Evolutionary conservation across 2,797 vertebrate genomes (phyloP).

Genomic region (Delichon dasypus): DNA sequence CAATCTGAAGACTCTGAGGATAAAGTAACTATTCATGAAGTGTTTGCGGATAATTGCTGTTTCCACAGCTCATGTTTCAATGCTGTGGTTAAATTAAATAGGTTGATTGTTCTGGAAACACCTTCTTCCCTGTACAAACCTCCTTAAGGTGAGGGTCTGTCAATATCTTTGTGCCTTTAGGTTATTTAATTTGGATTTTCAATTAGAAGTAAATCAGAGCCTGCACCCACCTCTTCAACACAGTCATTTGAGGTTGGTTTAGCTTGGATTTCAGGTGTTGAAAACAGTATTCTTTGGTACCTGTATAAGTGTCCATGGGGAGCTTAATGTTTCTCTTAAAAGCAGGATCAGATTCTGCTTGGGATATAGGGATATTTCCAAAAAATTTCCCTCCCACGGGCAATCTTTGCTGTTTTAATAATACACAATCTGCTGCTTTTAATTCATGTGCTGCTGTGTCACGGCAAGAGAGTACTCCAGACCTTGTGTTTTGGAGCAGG

Average conservation of each 20-base stretch:
- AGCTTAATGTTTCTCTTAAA: not conserved
- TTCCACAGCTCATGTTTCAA: constrained; percentile 20
- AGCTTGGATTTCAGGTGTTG: not conserved
- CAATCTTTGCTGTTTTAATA: not conserved
- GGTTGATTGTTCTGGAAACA: not conserved
- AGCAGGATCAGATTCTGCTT: not conserved
- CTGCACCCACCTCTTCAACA: not conserved
- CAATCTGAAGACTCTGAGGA: constrained; percentile 39
- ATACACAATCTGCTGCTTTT: not conserved
- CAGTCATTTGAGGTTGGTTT: not conserved
- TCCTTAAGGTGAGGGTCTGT: not conserved
- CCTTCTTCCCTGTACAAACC: not conserved
- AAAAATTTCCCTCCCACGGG: not conserved
- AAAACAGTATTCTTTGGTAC: not conserved
- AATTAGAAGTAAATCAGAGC: not conserved
- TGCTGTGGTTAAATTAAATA: constrained; percentile 13
- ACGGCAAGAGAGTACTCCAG: not conserved
- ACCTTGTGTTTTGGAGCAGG: not conserved
- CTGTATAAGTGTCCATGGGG: not conserved
- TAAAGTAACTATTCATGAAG: not conserved
- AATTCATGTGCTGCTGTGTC: not conserved
- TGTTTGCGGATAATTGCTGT: constrained; percentile 29
- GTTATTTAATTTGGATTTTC: constrained; percentile 26
- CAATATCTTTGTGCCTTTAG: not conserved
- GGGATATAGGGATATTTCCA: not conserved